Evolutionary conservation across 64 coral and sea anemone genomes (phyloP).

Genomic region (Dendrophyllia cribrosa): DNA sequence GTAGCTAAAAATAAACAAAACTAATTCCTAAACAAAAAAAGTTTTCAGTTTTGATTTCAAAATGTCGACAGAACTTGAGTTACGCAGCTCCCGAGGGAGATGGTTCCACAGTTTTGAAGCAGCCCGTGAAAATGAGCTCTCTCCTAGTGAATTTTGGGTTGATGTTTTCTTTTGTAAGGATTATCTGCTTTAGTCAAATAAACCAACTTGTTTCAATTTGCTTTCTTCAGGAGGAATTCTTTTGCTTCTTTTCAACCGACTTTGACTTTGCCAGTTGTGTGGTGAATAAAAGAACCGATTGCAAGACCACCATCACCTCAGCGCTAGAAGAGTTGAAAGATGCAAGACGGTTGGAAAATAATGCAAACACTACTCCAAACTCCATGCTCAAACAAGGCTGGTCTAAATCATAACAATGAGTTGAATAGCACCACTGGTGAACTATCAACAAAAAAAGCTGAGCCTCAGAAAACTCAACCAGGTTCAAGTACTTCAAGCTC

Average conservation of each 20-base stretch:
- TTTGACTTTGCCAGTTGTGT: constrained; percentile 91
- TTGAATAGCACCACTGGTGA: neutral
- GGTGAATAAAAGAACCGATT: constrained; percentile 61
- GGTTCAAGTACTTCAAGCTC: neutral
- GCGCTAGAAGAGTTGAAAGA: constrained; percentile 54
- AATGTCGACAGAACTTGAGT: too few relatives aligned
- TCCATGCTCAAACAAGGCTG: neutral
- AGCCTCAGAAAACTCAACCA: neutral
- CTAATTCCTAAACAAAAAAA: too few relatives aligned
- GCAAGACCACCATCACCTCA: constrained; percentile 15
- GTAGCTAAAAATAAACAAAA: too few relatives aligned
- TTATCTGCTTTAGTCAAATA: neutral
- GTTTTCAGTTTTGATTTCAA: too few relatives aligned
- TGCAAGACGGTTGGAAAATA: neutral
- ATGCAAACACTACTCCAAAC: neutral
- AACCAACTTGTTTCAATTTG: neutral
- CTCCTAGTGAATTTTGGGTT: neutral
- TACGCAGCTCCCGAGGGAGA: too few relatives aligned
- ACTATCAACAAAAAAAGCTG: too few relatives aligned
- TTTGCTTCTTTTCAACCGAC: constrained; percentile 74
- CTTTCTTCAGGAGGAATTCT: constrained; percentile 79
- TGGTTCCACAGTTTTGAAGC: too few relatives aligned
- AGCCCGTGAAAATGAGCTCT: neutral
- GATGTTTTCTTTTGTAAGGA: too few relatives aligned
- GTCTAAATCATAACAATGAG: neutral